Conservation (phyloP, 2,797 vertebrate species). For the Sorex maritimensis region DNA sequence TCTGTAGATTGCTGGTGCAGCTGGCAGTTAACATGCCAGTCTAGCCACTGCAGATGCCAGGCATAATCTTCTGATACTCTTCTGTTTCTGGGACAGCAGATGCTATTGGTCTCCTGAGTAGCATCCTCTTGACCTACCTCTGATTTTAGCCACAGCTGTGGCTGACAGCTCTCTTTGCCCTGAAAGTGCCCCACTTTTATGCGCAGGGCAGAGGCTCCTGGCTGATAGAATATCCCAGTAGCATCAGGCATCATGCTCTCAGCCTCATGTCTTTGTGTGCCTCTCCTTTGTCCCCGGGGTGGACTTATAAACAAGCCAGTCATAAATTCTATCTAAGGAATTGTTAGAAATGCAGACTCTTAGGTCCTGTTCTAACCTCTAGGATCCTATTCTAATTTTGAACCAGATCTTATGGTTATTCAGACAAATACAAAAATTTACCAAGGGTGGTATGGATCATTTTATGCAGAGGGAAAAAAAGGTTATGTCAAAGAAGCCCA, state of each 20-base stretch:
- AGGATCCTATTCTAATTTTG: not conserved
- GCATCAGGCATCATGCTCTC: not conserved
- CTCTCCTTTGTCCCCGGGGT: not conserved
- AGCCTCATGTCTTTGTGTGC: no score
- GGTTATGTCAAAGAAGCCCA: not conserved
- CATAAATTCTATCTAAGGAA: not conserved
- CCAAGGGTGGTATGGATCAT: not conserved
- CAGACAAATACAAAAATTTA: not conserved
- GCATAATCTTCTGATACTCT: not conserved
- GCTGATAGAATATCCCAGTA: not conserved
- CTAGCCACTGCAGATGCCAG: not conserved
- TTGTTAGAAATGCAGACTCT: not conserved
- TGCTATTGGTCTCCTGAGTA: not conserved
- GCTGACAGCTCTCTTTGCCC: not conserved
- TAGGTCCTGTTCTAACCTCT: not conserved
- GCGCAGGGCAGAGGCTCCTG: not conserved
- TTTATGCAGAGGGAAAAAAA: not conserved
- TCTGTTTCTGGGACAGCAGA: not conserved
- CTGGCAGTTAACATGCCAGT: not conserved
- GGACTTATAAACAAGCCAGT: not conserved
- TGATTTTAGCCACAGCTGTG: not conserved
- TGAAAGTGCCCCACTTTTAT: not conserved
- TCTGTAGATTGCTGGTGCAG: not conserved
- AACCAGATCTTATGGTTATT: not conserved
- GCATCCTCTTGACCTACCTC: not conserved